These are phyloP conservation scores for Aromia moschata DNA, from an alignment of 2,888 invertebrate species.

Conservation along the genomic window DNA sequence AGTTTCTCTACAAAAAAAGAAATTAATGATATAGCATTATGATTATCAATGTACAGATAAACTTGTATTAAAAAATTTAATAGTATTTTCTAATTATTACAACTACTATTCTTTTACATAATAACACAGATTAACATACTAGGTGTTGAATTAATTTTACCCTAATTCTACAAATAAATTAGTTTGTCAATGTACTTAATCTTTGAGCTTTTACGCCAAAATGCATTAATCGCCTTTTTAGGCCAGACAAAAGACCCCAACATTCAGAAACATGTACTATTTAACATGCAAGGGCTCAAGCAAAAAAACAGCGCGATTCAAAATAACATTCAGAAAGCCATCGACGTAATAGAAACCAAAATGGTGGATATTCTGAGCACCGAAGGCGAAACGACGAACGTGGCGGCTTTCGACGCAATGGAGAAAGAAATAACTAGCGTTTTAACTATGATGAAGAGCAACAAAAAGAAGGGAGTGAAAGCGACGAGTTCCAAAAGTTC, in stretches of 20 bases:
- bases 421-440: constrained; percentile 47
- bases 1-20: too few relatives aligned
- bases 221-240: too few relatives aligned
- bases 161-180: too few relatives aligned
- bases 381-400: constrained; percentile 36
- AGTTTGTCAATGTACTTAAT: too few relatives aligned
- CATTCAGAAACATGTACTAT: constrained; percentile 37
- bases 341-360: constrained; percentile 51
- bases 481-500: constrained; percentile 11
- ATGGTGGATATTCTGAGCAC: constrained; percentile 48
- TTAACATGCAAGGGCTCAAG: constrained; percentile 41
- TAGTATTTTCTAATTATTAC: too few relatives aligned
- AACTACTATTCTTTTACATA: too few relatives aligned
- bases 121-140: too few relatives aligned
- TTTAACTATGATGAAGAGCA: constrained; percentile 21
- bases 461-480: constrained; percentile 6
- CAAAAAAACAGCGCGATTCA: constrained; percentile 47
- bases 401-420: constrained; percentile 50
- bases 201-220: too few relatives aligned
- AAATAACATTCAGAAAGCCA: constrained; percentile 52
- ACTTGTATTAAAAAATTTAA: too few relatives aligned
- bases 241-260: background rate
- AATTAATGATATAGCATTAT: too few relatives aligned
- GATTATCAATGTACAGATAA: too few relatives aligned
- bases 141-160: too few relatives aligned